Evolutionary conservation across 30 jellyfish, hydroid and myxozoan genomes (phyloP), one percentile per base, ranked within the genome.

Genomic region (Hydra vulgaris): DNA sequence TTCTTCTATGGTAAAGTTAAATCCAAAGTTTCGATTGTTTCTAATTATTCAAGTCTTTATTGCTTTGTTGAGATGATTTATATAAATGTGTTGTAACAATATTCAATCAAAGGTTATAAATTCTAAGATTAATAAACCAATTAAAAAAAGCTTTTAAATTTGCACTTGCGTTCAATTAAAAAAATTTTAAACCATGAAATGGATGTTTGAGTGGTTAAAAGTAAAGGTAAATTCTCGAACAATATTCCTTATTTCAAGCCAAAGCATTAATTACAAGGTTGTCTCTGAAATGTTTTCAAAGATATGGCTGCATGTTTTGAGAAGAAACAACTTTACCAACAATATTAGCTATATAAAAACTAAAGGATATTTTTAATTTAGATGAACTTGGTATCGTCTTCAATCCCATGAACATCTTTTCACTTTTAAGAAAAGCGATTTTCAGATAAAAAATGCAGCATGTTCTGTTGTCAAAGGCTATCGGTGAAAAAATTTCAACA

Each of bases 101-200:
- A 80, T 80, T 86, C 88, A 68, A 80, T 71, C 87, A 80, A 70
- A 67, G 88, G 85, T 19, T 86, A n/a, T n/a, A n/a, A 0, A 79
- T 67, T 23, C 77, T 79, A n/a, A n/a, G n/a, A n/a, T n/a, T n/a
- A n/a, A n/a, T n/a, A n/a, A n/a, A n/a, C n/a, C n/a, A n/a, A n/a
- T n/a, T n/a, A n/a, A n/a, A n/a, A n/a, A n/a, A n/a, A 0, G 85
- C 88, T 0, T 72, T 15, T 3, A 86, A 80, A 70, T 68, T 80
- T 80, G 88, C 88, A n/a, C n/a, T n/a, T n/a, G n/a, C n/a, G n/a
- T n/a, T n/a, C n/a, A 7, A 80, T 20, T 69, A 71, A 15, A 26
- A 80, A 67, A 71, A 80, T 27, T 66, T 55, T 52, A 0, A 53
- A 61, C 83, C 85, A 66, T 71, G 86, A 19, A 80, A 80, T 26